phyloP scores from a whole-genome alignment of 2,888 invertebrate species.

The Nesidiocoris tenuis region DNA sequence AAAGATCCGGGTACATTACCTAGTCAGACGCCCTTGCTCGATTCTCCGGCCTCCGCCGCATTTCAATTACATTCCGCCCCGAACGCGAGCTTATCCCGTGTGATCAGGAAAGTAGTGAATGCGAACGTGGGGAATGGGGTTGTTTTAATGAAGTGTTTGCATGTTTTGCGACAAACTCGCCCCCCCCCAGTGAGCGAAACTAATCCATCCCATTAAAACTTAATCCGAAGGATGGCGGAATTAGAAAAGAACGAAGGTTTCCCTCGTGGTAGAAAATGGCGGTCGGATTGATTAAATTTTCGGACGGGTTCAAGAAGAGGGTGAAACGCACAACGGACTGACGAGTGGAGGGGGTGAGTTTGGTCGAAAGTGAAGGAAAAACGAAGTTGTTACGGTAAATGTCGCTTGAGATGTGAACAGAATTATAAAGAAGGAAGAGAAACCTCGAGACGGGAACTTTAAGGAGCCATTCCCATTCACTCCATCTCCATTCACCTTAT shows the following conservation, averaged over 20 bases:
- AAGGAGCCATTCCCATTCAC: background rate
- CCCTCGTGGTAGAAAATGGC: background rate
- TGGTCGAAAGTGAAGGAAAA: background rate
- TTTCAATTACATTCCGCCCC: too few relatives aligned
- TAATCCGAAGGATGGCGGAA: background rate
- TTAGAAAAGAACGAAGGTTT: background rate
- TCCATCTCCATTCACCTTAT: background rate
- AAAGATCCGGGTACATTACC: too few relatives aligned
- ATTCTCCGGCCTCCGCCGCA: too few relatives aligned
- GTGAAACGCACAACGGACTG: background rate
- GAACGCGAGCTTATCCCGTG: too few relatives aligned
- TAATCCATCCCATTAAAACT: background rate
- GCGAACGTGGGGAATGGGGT: too few relatives aligned
- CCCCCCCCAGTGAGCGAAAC: too few relatives aligned
- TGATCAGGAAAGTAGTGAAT: too few relatives aligned
- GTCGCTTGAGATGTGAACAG: constrained; percentile 18
- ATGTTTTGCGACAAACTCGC: too few relatives aligned
- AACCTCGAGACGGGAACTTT: background rate
- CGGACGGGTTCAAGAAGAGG: background rate
- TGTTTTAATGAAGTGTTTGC: too few relatives aligned
- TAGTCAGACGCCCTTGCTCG: too few relatives aligned
- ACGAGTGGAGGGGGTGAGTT: background rate
- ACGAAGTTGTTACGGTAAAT: constrained; percentile 22
- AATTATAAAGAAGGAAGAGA: constrained; percentile 12
- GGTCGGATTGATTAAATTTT: background rate